Conservation (phyloP, 2,888 invertebrate genomes). For the Drosophila dives region DNA sequence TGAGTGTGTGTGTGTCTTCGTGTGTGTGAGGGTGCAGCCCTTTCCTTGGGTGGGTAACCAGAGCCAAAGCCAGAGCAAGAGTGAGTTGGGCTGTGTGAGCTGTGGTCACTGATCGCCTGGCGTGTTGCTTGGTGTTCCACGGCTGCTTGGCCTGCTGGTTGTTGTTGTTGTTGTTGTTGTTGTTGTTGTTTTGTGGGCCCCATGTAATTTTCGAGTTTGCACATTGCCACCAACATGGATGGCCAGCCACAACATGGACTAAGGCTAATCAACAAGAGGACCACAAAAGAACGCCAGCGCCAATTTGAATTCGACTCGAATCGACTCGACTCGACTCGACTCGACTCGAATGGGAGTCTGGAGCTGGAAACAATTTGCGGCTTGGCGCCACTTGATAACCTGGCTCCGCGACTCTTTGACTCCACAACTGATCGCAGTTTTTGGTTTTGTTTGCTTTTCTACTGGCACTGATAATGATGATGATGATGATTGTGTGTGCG, state of each 20-base stretch:
- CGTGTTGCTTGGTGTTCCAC: slow-evolving; percentile 31
- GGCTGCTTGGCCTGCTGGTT: slow-evolving; percentile 15
- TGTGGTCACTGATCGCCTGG: slow-evolving; percentile 35
- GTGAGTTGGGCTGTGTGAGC: neutral
- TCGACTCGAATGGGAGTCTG: slow-evolving; percentile 28
- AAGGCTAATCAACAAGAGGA: slow-evolving; percentile 56
- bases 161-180: neutral
- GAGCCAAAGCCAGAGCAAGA: slow-evolving; percentile 3
- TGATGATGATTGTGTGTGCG: slow-evolving; percentile 70
- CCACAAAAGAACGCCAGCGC: slow-evolving; percentile 30
- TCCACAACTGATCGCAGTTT: slow-evolving; percentile 30
- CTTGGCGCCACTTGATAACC: slow-evolving; percentile 83
- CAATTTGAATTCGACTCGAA: slow-evolving; percentile 77
- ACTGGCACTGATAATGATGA: slow-evolving; percentile 71
- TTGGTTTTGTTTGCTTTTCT: slow-evolving; percentile 59
- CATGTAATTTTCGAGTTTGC: slow-evolving; percentile 82
- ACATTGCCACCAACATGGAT: slow-evolving; percentile 78
- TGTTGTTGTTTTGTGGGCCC: slow-evolving; percentile 9
- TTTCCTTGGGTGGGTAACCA: slow-evolving; percentile 61
- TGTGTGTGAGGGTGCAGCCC: slow-evolving; percentile 57
- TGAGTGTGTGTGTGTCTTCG: slow-evolving; percentile 18
- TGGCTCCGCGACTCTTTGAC: slow-evolving; percentile 41
- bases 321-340: slow-evolving; percentile 33
- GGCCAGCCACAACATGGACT: slow-evolving; percentile 65
- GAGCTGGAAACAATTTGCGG: slow-evolving; percentile 75